phyloP scores from a whole-genome alignment of 2,888 invertebrate species.

The Elegia similella region DNA sequence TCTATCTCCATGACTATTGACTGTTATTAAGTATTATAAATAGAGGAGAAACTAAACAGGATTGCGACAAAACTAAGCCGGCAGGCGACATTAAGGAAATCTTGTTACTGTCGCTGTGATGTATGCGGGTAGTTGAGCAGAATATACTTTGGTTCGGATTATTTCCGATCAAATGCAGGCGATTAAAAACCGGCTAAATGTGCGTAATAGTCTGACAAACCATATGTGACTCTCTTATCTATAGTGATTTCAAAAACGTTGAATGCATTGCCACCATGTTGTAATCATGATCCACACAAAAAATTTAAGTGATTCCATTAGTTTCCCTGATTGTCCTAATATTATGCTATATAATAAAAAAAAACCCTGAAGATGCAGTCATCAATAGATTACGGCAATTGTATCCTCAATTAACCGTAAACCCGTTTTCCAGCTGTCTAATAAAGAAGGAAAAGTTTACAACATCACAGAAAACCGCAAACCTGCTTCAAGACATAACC shows the following conservation, averaged over 20 bases:
- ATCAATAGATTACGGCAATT: no score
- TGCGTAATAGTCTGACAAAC: no score
- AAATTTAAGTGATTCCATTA: no score
- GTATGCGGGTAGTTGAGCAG: neutral
- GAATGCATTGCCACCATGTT: no score
- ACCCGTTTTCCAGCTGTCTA: neutral
- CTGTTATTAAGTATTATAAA: neutral
- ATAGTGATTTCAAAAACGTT: no score
- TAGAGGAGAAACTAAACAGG: neutral
- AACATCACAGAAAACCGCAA: neutral
- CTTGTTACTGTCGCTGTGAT: neutral
- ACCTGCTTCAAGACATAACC: neutral
- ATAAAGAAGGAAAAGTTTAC: neutral
- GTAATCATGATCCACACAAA: no score
- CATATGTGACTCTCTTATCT: no score
- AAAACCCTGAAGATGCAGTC: no score
- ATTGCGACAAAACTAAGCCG: neutral
- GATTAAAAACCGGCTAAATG: no score
- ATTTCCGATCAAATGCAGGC: neutral
- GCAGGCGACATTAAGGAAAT: neutral
- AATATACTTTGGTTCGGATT: neutral
- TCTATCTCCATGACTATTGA: neutral
- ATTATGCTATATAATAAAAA: no score
- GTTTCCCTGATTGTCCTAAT: no score
- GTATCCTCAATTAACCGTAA: neutral